These are phyloP conservation scores for Portevinia maculata DNA, from an alignment of 2,888 invertebrate genomes.

Conservation along the genomic window DNA sequence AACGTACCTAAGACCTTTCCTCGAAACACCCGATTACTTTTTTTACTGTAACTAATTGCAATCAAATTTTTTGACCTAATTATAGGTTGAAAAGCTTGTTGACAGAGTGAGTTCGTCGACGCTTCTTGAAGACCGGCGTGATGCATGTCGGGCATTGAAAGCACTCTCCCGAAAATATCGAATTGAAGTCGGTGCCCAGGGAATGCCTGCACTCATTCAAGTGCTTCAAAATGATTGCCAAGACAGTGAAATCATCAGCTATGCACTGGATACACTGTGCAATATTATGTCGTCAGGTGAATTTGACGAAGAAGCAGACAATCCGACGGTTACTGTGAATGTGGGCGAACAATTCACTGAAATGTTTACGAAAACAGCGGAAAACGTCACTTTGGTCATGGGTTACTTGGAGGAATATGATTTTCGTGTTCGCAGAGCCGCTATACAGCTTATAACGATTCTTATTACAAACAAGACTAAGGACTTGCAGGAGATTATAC, in stretches of 20 bases:
- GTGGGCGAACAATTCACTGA: slow-evolving; percentile 97
- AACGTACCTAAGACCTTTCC: neutral
- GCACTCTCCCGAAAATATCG: slow-evolving; percentile 95
- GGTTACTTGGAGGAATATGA: slow-evolving; percentile 97
- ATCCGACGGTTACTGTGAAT: slow-evolving; percentile 86
- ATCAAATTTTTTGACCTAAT: slow-evolving; percentile 37
- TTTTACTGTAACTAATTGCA: slow-evolving; percentile 41
- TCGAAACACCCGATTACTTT: slow-evolving; percentile 41
- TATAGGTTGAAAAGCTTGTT: slow-evolving; percentile 94
- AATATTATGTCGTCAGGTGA: slow-evolving; percentile 93
- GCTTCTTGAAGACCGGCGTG: slow-evolving; percentile 95
- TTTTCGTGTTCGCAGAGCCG: slow-evolving; percentile 95
- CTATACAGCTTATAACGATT: slow-evolving; percentile 94
- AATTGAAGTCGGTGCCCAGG: slow-evolving; percentile 97
- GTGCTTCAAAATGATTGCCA: slow-evolving; percentile 94
- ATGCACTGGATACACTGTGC: slow-evolving; percentile 95
- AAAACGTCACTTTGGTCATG: slow-evolving; percentile 92
- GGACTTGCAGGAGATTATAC: slow-evolving; percentile 93
- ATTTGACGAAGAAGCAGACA: slow-evolving; percentile 92
- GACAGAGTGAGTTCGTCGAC: slow-evolving; percentile 97
- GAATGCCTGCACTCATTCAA: slow-evolving; percentile 91
- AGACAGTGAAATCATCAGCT: slow-evolving; percentile 95
- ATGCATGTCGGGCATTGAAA: slow-evolving; percentile 97
- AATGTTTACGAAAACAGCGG: slow-evolving; percentile 95
- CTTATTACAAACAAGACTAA: slow-evolving; percentile 93